Percentiles rank a stretch among this genome's conserved stretches.
These are phyloP conservation scores for Cydia strobilella DNA, from an alignment of 1,140 invertebrate species.

Conservation along the genomic window DNA sequence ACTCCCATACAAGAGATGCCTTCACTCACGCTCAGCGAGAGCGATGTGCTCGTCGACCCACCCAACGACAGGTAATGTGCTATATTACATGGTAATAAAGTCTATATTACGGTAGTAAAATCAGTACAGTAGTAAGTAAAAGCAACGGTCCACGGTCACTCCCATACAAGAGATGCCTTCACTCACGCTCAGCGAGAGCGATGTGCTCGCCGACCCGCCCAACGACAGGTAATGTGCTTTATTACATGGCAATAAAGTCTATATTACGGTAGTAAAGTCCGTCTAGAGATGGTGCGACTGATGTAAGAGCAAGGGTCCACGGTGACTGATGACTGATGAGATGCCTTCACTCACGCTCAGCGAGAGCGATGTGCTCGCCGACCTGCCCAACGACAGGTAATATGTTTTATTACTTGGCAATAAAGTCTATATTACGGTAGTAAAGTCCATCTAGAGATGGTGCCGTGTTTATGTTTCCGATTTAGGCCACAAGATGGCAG, in stretches of 20 bases:
- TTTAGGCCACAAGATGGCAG: too few species aligned
- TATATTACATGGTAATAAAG: neutral
- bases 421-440: too few species aligned
- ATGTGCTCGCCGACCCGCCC: conserved; percentile 60
- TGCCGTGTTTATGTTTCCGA: too few species aligned
- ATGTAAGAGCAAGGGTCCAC: conserved; percentile 58
- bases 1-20: conserved; percentile 78
- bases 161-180: conserved; percentile 78
- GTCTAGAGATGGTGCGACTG: too few species aligned
- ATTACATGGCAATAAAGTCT: neutral
- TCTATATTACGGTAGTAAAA: too few species aligned
- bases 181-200: conserved; percentile 78
- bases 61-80: conserved; percentile 11
- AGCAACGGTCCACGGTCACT: conserved; percentile 66
- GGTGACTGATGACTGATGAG: conserved; percentile 78
- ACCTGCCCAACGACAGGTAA: conserved; percentile 23
- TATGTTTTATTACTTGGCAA: neutral
- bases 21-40: conserved; percentile 78
- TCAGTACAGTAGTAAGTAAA: too few species aligned
- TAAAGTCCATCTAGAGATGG: too few species aligned
- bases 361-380: conserved; percentile 76
- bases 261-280: too few species aligned
- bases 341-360: conserved; percentile 78
- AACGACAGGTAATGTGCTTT: conserved; percentile 7
- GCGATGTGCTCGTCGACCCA: conserved; percentile 65